Evolutionary conservation across 1,140 invertebrate species (phyloP).

Genomic region (Diachasmimorpha longicaudata): DNA sequence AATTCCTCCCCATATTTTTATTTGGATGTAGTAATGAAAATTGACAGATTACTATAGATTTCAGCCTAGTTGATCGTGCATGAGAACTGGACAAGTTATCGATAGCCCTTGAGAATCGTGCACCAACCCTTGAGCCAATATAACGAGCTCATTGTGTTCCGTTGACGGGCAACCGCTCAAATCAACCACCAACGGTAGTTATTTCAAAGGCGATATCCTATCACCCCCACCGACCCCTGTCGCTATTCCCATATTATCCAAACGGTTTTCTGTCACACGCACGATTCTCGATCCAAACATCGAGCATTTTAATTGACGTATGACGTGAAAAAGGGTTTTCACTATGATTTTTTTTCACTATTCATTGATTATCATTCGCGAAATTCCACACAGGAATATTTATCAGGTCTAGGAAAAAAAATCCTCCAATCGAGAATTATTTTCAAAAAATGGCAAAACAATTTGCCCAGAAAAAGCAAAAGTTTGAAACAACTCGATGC

Average conservation of each 20-base stretch:
- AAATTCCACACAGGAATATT: background rate
- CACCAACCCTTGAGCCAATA: conserved; percentile 25
- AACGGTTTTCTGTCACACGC: conserved; percentile 60
- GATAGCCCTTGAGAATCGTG: conserved; percentile 41
- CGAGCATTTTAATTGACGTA: background rate
- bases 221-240: background rate
- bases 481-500: too few relatives aligned
- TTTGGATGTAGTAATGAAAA: background rate
- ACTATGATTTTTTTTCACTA: background rate
- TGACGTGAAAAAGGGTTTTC: background rate
- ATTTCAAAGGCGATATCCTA: background rate
- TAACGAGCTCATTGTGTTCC: conserved; percentile 54
- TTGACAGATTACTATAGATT: background rate
- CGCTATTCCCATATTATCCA: conserved; percentile 34
- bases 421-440: too few relatives aligned
- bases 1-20: too few relatives aligned
- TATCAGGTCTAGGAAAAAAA: too few relatives aligned
- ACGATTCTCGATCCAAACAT: conserved; percentile 40
- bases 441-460: too few relatives aligned
- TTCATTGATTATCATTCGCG: background rate
- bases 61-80: background rate
- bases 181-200: conserved; percentile 7
- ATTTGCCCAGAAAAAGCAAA: too few relatives aligned
- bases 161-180: conserved; percentile 56
- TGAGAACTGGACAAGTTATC: conserved; percentile 46